phyloP scores from a whole-genome alignment of 2,888 invertebrate genomes.

The Trichopoda pennipes region DNA sequence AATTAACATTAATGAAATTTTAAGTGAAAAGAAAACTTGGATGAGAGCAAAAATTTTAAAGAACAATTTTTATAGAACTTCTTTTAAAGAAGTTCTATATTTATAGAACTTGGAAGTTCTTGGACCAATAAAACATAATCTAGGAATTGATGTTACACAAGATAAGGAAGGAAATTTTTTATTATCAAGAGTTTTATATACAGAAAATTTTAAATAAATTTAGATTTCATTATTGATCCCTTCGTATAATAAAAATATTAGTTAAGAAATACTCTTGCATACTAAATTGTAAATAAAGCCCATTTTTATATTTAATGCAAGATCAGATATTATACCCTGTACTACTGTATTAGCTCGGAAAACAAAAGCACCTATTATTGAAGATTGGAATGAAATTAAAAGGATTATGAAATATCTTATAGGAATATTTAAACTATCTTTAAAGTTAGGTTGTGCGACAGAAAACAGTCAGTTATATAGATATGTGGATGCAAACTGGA shows the following conservation, averaged over 20 bases:
- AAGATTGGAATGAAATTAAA: conserved; percentile 13
- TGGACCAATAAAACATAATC: too few relatives aligned
- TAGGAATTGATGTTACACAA: too few relatives aligned
- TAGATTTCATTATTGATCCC: conserved; percentile 9
- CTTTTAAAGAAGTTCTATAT: too few relatives aligned
- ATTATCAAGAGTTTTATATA: too few relatives aligned
- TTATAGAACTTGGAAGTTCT: too few relatives aligned
- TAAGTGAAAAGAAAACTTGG: neutral
- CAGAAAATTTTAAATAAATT: conserved; percentile 7
- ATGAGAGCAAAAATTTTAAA: too few relatives aligned
- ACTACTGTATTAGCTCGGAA: conserved; percentile 8
- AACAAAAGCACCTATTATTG: neutral
- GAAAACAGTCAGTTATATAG: neutral
- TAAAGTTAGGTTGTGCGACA: neutral
- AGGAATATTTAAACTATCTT: neutral
- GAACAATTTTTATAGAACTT: too few relatives aligned
- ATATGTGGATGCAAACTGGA: conserved; percentile 7
- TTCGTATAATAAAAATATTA: conserved; percentile 9
- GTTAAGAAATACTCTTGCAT: conserved; percentile 6
- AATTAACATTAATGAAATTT: neutral
- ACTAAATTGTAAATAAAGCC: conserved; percentile 12
- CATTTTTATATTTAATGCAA: conserved; percentile 28
- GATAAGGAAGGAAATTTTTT: too few relatives aligned
- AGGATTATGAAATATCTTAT: neutral
- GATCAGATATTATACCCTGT: conserved; percentile 12